Conservation (phyloP, 2,113 vertebrate species). For the Hyperopisus bebe region DNA sequence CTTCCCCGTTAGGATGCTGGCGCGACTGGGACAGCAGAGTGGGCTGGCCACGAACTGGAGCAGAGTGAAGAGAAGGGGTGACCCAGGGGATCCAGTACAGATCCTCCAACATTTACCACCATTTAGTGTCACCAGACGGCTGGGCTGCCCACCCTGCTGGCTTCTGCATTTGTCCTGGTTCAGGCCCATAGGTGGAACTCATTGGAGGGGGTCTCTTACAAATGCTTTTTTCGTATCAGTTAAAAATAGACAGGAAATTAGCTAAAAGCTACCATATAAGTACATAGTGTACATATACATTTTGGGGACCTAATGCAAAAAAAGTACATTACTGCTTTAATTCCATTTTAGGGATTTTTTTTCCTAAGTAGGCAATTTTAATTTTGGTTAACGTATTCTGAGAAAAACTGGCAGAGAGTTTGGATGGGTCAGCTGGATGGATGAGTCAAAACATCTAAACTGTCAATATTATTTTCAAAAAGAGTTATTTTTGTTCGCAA, state of each 20-base stretch:
- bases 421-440: not conserved
- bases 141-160: not conserved
- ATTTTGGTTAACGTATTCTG: not conserved
- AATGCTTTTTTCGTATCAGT: not conserved
- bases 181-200: not conserved
- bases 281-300: not conserved
- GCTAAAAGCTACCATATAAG: not conserved
- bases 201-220: not conserved
- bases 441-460: not conserved
- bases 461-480: not conserved
- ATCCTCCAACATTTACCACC: not conserved
- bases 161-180: not conserved
- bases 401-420: not conserved
- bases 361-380: not conserved
- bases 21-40: constrained; percentile 91
- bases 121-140: not conserved
- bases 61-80: not conserved
- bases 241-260: not conserved
- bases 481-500: not conserved
- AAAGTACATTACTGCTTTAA: not conserved
- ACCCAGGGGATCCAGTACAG: not conserved
- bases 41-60: constrained; percentile 90
- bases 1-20: constrained; percentile 92
- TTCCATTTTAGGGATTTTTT: not conserved
- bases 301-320: not conserved